Base-by-base conservation (phyloP, 2,888 invertebrate species). In the Agriopis marginaria region DNA sequence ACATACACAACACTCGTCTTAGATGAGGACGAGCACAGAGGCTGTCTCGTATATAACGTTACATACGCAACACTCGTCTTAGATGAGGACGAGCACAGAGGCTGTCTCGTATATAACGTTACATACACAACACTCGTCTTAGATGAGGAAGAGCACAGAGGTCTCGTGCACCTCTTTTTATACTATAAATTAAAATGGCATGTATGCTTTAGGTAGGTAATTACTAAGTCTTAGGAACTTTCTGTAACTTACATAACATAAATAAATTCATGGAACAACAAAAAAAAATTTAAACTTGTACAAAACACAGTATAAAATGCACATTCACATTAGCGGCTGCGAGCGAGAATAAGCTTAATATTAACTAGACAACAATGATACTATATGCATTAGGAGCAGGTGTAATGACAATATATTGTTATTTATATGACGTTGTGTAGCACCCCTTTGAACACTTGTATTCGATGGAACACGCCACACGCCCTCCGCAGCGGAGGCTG, bases 181-280 rank as follows among this genome's bases (percentile, higher is more conserved):
- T 49, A 49, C 23, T 81, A 83, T 82, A 82, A 71, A 75, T 80
- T 76, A 84, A 88, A 89, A 92, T 92, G 93, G 92, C 92, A 92
- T 89, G 89, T 89, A 87, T 64, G 73, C 82, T 79, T 67, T 61
- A 65, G 23, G 55, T 85, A 85, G 82, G 87, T 87, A 87, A 45
- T 62, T 62, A 12, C 39, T 85, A 86, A 88, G 85, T 87, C 83
- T 86, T 92, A 93, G 93, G 93, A 93, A 93, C 93, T 91, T 89
- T 91, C 82, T 87, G 86, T 88, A 78, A 82, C 76, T 74, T 54
- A 72, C 63, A 89, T 89, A 86, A 89, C 85, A 85, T 85, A 83
- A 83, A 74, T 76, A 73, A 75, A 77, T 75, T 49, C 23, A 63
- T 42, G 39, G 44, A 62, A 66, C 55, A 63, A 59, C 49, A 51